phyloP scores from a whole-genome alignment of 1,140 invertebrate species.

The Muscidifurax raptorellus region DNA sequence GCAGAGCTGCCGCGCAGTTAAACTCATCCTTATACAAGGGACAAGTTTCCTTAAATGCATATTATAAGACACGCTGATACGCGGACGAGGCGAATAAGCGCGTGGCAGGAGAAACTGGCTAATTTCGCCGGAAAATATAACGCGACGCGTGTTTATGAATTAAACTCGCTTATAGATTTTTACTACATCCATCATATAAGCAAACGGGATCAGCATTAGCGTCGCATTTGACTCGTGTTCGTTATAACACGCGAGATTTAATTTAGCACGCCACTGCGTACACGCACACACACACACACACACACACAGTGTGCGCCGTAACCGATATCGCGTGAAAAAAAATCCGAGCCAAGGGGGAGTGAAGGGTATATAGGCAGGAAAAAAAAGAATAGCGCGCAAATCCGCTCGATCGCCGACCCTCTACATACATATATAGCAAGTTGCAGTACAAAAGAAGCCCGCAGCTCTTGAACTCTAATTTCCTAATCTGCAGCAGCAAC shows the following conservation, averaged over 20 bases:
- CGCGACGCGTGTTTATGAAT: not conserved
- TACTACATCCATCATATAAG: not conserved
- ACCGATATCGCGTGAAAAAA: constrained; percentile 47
- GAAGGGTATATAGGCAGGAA: not conserved
- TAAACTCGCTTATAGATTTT: too few species aligned
- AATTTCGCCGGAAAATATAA: too few species aligned
- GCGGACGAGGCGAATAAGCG: too few species aligned
- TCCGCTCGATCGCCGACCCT: constrained; percentile 16
- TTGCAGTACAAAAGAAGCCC: constrained; percentile 40
- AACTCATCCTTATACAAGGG: constrained; percentile 35
- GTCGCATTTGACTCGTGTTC: constrained; percentile 14
- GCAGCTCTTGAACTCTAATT: constrained; percentile 51
- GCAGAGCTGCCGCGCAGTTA: not conserved
- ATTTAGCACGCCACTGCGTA: constrained; percentile 28
- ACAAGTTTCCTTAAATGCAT: constrained; percentile 45
- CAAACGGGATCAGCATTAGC: constrained; percentile 27
- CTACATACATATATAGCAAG: not conserved
- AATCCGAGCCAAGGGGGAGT: constrained; percentile 7
- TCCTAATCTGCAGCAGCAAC: constrained; percentile 47
- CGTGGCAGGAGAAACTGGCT: too few species aligned
- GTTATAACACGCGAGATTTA: constrained; percentile 39
- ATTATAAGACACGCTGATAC: too few species aligned
- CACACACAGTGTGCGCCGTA: constrained; percentile 33
- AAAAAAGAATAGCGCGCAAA: not conserved
- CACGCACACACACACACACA: too few species aligned